These are phyloP conservation scores for Rhynchophorus ferrugineus DNA, from an alignment of 1,140 invertebrate genomes.

Conservation along the genomic window DNA sequence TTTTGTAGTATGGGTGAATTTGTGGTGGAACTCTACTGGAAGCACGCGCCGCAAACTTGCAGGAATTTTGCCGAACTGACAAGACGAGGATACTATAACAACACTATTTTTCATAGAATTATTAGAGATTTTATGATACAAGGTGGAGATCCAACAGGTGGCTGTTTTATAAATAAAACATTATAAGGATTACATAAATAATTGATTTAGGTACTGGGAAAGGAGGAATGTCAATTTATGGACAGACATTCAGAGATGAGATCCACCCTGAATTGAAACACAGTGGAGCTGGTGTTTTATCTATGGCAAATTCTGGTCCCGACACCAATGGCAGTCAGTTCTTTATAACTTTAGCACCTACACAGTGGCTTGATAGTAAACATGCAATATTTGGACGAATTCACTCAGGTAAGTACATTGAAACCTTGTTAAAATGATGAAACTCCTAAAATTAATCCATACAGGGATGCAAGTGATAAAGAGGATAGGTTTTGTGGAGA, in stretches of 20 bases:
- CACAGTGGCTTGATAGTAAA: constrained; percentile 96
- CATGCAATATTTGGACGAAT: constrained; percentile 94
- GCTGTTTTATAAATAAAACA: neutral
- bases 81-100: constrained; percentile 90
- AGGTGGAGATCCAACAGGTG: constrained; percentile 85
- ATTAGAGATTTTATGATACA: constrained; percentile 98
- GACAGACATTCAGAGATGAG: constrained; percentile 91
- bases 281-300: constrained; percentile 67
- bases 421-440: neutral
- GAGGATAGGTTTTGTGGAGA: constrained; percentile 86
- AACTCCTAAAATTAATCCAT: neutral
- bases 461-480: constrained; percentile 80
- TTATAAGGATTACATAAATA: neutral
- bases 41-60: constrained; percentile 92
- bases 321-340: constrained; percentile 98
- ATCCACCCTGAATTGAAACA: constrained; percentile 92
- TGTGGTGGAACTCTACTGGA: constrained; percentile 92
- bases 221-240: constrained; percentile 95
- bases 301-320: constrained; percentile 84
- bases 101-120: constrained; percentile 92
- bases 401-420: constrained; percentile 46
- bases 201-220: constrained; percentile 60
- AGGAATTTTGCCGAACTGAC: constrained; percentile 93
- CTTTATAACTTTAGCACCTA: constrained; percentile 94
- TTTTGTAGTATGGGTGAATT: constrained; percentile 85